Conservation (phyloP, 2,888 invertebrate species). For the Liposcelis brunnea region DNA sequence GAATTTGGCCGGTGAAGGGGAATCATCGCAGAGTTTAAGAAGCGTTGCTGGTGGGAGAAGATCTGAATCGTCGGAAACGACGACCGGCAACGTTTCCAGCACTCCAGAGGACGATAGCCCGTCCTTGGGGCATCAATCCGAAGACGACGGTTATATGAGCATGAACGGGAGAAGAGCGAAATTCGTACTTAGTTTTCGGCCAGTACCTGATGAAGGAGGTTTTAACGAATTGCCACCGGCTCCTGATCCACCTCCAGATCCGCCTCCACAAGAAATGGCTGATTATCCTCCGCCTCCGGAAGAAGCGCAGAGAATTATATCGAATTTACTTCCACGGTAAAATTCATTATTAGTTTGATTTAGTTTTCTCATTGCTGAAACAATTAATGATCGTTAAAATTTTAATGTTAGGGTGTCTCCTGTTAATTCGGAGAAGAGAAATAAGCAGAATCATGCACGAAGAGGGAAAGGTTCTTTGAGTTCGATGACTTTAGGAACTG, state of each 20-base stretch:
- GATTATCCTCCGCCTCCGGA: slow-evolving; percentile 58
- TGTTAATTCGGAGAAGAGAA: slow-evolving; percentile 45
- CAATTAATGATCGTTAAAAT: background rate
- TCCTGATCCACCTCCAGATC: slow-evolving; percentile 11
- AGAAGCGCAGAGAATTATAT: slow-evolving; percentile 58
- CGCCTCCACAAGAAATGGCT: slow-evolving; percentile 27
- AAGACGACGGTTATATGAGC: slow-evolving; percentile 86
- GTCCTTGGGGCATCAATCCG: slow-evolving; percentile 62
- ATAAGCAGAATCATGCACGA: too few relatives aligned
- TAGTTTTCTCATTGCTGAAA: background rate
- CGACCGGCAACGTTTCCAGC: slow-evolving; percentile 11
- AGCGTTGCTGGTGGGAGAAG: slow-evolving; percentile 9
- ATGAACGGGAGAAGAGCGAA: slow-evolving; percentile 71
- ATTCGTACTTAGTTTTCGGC: slow-evolving; percentile 53
- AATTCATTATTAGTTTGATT: slow-evolving; percentile 20
- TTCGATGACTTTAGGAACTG: too few relatives aligned
- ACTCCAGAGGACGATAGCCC: slow-evolving; percentile 52
- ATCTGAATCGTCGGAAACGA: too few relatives aligned
- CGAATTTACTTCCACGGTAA: slow-evolving; percentile 57
- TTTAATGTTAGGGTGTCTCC: slow-evolving; percentile 59
- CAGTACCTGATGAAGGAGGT: slow-evolving; percentile 29
- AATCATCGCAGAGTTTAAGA: slow-evolving; percentile 9
- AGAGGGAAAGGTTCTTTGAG: too few relatives aligned
- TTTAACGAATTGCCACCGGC: slow-evolving; percentile 6
- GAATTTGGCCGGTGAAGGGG: slow-evolving; percentile 30